Evolutionary conservation across 2,113 vertebrate genomes (phyloP), one percentile per base, ranked within the genome.

Genomic region (Phrynosoma blainvillii): DNA sequence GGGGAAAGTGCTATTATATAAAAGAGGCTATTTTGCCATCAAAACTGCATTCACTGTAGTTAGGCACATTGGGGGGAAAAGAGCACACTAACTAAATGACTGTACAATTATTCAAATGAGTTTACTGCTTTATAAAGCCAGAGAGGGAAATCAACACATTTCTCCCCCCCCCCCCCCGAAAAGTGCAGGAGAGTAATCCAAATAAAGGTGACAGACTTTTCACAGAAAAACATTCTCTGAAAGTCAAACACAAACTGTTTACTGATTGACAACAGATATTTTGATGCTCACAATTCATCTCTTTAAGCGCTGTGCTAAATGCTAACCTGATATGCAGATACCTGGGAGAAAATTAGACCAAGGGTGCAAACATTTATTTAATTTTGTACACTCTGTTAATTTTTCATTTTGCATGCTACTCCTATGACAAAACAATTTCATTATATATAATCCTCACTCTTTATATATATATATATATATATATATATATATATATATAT

Each of bases 71-170:
- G 59, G 59, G 59, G 95, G 78, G 95, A 95, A 74, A 96, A 96
- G 95, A 96, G 94, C 94, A 93, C 94, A 95, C 96, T 97, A 96
- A 96, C 95, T 96, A 96, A 97, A 96, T 97, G 96, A 96, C 96
- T 96, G 93, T 96, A 96, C 94, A 96, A 96, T 97, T 97, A 97
- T 97, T 97, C 95, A 97, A 96, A 96, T 96, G 84, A 97, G 91
- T 77, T 94, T 88, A 1, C 87, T 94, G 93, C 91, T 95, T 96
- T 96, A 94, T 96, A 96, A 95, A 96, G 93, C 88, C 82, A 75
- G 84, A 32, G 93, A 95, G 87, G 84, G 86, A 91, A 93, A 95
- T 94, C 96, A 96, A 96, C 94, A 96, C 76, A 94, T 91, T 62
- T 73, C 30, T 71, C 36, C 7, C 47, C 47, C 47, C 47, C 47